Base-by-base conservation (phyloP, 1,140 invertebrate species). In the Drosophila miranda region DNA sequence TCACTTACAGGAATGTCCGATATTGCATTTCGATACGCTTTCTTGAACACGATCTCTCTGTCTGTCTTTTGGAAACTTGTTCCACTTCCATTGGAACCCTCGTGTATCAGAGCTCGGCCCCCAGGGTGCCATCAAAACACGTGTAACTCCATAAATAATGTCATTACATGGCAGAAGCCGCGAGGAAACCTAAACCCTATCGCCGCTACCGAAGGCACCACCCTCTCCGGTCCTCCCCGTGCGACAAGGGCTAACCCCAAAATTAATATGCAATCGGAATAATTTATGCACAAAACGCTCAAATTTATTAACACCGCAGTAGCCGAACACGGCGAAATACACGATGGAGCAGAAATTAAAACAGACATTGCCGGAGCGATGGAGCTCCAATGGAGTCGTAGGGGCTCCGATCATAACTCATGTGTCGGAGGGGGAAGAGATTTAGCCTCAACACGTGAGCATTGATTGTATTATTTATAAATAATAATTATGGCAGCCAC, bases 71-170 rank as follows among this genome's bases (percentile, higher is more conserved):
- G 19, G 19, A 42, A 71, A 66, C 42, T 46, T 54, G 67, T 66
- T 50, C 49, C 34, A 34, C 16, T 58, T 62, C 34, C 9, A 21
- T 28, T 11, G 7, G n/a, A 14, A 38, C n/a, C 14, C 38, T 58
- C 44, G 60, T 55, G 55, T 68, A 67, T 3, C 42, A 41, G 16
- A 46, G 34, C 49, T 60, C 44, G 57, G 66, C 52, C 79, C 80
- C 79, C 62, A 70, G 79, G 80, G 79, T 83, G 79, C 55, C 66
- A 79, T 83, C 80, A 63, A 72, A 83, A 82, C 78, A 82, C 79
- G 79, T 83, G 79, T 78, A 83, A 72, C 45, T 46, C 66, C 60
- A 83, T 83, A 83, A 83, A 83, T 83, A 83, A 75, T 78, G 61
- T 42, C 45, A 66, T 53, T 69, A 68, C 50, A 55, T 55, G 62